phyloP scores from a whole-genome alignment of 1,140 invertebrate genomes.

The Euschistus heros region DNA sequence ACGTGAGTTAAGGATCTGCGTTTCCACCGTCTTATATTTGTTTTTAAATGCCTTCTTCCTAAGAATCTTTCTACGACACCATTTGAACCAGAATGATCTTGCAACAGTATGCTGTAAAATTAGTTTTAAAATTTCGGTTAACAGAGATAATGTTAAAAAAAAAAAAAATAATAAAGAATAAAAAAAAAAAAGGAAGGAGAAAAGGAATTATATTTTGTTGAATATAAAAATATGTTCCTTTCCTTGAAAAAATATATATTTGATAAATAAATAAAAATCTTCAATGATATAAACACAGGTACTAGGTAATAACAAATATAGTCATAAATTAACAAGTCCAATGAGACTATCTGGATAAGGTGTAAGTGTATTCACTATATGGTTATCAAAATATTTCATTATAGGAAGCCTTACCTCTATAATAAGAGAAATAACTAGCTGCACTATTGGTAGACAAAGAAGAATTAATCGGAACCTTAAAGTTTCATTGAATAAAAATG shows the following conservation, averaged over 20 bases:
- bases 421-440: conserved; percentile 33
- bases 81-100: conserved; percentile 34
- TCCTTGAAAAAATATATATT: not conserved
- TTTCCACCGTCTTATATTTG: conserved; percentile 34
- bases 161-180: too few relatives aligned
- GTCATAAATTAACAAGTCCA: too few relatives aligned
- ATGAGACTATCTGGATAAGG: too few relatives aligned
- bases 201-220: conserved; percentile 1
- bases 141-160: too few relatives aligned
- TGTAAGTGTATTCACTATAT: too few relatives aligned
- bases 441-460: conserved; percentile 32
- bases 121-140: too few relatives aligned
- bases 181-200: too few relatives aligned
- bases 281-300: not conserved
- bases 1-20: conserved; percentile 16
- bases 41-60: conserved; percentile 34
- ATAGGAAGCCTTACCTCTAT: conserved; percentile 34
- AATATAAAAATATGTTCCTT: not conserved
- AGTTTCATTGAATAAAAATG: conserved; percentile 27
- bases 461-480: conserved; percentile 32
- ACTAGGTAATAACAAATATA: too few relatives aligned
- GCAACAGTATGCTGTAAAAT: conserved; percentile 32
- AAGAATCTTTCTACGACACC: conserved; percentile 31
- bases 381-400: not conserved
- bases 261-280: not conserved